A percentile compares a stretch with the other conserved stretches of the same genome.
Evolutionary conservation across 2,888 invertebrate genomes (phyloP).

Genomic region (Zele albiditarsus): DNA sequence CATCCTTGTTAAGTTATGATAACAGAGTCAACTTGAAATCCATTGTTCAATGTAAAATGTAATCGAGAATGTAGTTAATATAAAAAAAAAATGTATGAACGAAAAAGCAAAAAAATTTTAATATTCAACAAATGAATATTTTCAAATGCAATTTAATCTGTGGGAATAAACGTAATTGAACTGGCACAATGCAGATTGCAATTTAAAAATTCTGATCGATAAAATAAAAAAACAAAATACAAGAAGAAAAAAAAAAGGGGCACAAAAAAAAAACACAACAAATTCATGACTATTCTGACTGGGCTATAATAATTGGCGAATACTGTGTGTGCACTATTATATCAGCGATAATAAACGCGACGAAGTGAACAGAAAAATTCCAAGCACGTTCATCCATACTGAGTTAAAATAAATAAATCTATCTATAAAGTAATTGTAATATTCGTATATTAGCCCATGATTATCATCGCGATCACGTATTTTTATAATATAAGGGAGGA

Average conservation of each 20-base stretch:
- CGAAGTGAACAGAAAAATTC: slow-evolving; percentile 5
- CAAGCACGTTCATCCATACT: slow-evolving; percentile 24
- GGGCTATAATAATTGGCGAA: background rate
- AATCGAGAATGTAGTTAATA: background rate
- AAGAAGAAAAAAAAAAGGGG: background rate
- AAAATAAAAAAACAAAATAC: background rate
- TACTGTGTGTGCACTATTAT: background rate
- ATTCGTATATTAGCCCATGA: slow-evolving; percentile 27
- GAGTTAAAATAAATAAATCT: slow-evolving; percentile 38
- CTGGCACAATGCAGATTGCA: background rate
- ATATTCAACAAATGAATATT: slow-evolving; percentile 2
- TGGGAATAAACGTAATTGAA: background rate
- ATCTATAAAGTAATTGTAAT: slow-evolving; percentile 39
- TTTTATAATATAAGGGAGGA: slow-evolving; percentile 33
- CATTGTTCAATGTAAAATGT: background rate
- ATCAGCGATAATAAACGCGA: slow-evolving; percentile 2
- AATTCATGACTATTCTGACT: background rate
- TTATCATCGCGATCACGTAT: slow-evolving; percentile 41
- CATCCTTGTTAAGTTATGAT: too few species aligned
- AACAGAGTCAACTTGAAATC: background rate
- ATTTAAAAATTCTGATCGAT: background rate
- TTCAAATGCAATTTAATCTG: background rate
- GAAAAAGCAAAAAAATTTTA: background rate
- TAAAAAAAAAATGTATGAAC: background rate
- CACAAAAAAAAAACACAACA: background rate